A percentile compares a stretch with the other conserved stretches of the same genome.
phyloP scores from a whole-genome alignment of 2,888 invertebrate species.

The Thyatira batis region DNA sequence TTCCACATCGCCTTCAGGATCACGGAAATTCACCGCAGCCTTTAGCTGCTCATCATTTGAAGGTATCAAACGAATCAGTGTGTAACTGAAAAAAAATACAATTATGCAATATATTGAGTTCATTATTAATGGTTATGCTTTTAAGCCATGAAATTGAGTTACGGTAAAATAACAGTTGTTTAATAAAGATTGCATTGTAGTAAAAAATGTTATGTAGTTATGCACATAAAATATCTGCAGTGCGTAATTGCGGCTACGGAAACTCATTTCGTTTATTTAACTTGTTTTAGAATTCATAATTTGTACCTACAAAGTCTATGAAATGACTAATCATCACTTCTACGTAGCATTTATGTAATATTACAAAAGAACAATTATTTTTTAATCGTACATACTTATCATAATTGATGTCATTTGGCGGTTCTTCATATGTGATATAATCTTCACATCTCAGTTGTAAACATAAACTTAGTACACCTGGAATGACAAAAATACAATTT shows the following conservation, averaged over 20 bases:
- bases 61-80: conserved; percentile 54
- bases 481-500: conserved; percentile 20
- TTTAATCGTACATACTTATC: conserved; percentile 51
- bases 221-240: no score
- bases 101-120: background rate
- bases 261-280: no score
- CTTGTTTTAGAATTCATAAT: no score
- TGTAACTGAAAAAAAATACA: conserved; percentile 55
- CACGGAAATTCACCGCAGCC: conserved; percentile 37
- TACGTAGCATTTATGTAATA: no score
- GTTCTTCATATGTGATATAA: background rate
- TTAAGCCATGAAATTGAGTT: background rate
- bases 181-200: background rate
- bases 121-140: background rate
- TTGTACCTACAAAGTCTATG: no score
- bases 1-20: conserved; percentile 47
- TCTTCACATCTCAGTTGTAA: conserved; percentile 44
- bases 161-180: background rate
- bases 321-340: no score
- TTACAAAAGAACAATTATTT: no score
- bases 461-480: conserved; percentile 51
- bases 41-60: conserved; percentile 42
- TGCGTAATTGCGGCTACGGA: no score
- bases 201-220: no score
- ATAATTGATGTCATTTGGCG: conserved; percentile 40